Evolutionary conservation across 2,797 vertebrate genomes (phyloP).

Genomic region (Gorsachius magnificus): DNA sequence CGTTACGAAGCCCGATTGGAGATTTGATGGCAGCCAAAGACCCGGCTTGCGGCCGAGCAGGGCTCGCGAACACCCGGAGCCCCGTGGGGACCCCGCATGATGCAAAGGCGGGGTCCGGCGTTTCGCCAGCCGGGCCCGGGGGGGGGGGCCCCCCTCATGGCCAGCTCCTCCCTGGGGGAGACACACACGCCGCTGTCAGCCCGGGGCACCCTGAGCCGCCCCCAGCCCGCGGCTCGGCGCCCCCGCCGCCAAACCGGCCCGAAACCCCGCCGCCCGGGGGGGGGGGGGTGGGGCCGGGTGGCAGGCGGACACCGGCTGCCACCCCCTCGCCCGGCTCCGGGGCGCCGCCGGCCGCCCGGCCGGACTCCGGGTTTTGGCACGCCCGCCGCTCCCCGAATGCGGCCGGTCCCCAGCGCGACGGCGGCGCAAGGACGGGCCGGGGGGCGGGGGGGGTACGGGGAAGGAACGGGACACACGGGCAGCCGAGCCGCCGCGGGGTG

Average conservation of each 20-base stretch:
- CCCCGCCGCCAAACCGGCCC: not conserved
- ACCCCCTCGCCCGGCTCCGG: not conserved
- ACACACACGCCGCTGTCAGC: conserved; percentile 60
- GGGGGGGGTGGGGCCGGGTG: not conserved
- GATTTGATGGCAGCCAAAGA: conserved; percentile 93
- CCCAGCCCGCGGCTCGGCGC: not conserved
- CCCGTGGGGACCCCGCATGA: conserved; percentile 61
- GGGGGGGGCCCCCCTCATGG: conserved; percentile 90
- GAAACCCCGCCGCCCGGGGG: not conserved
- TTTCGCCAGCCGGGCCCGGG: not conserved
- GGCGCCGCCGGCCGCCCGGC: not conserved
- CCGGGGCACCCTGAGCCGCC: not conserved
- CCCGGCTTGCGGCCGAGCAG: conserved; percentile 84
- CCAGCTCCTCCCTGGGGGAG: conserved; percentile 92
- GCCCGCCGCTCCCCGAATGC: not conserved
- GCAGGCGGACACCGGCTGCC: not conserved
- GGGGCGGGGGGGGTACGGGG: no score
- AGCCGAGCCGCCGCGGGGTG: conserved; percentile 43
- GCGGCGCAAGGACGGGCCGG: not conserved
- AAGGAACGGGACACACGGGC: not conserved
- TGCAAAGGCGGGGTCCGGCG: not conserved
- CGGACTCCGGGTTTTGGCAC: not conserved
- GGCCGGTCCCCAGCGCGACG: not conserved
- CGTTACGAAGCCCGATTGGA: conserved; percentile 92
- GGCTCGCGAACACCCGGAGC: conserved; percentile 74